Percentiles rank a stretch among this genome's conserved stretches.
phyloP scores from a whole-genome alignment of 1,140 invertebrate species.

The Drosophila teissieri region DNA sequence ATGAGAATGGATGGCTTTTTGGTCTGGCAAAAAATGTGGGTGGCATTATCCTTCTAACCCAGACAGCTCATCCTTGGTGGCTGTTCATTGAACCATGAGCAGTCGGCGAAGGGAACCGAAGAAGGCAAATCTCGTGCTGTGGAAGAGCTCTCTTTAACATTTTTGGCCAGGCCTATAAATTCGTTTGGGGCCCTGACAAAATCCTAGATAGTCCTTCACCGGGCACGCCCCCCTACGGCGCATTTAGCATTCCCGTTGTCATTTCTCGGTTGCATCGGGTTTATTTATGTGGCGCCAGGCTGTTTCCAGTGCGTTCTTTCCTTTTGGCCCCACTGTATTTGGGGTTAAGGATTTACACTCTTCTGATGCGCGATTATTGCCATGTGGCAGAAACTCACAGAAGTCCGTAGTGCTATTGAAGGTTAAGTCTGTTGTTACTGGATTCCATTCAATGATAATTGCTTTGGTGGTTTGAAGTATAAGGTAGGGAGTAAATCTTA shows the following conservation, averaged over 20 bases:
- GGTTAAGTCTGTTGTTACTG: too few relatives aligned
- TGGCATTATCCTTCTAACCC: background rate
- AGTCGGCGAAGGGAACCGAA: conserved; percentile 18
- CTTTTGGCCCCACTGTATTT: conserved; percentile 2
- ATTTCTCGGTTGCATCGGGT: conserved; percentile 61
- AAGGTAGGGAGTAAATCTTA: too few relatives aligned
- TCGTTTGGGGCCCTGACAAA: conserved; percentile 14
- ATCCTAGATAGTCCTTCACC: conserved; percentile 33
- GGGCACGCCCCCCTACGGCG: conserved; percentile 49
- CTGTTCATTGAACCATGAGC: conserved; percentile 69
- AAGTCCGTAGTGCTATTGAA: too few relatives aligned
- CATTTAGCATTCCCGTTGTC: conserved; percentile 70
- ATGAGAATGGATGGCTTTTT: conserved; percentile 5
- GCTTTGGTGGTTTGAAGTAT: too few relatives aligned
- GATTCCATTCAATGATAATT: too few relatives aligned
- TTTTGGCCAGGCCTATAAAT: conserved; percentile 66
- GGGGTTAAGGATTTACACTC: conserved; percentile 12
- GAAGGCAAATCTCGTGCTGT: conserved; percentile 21
- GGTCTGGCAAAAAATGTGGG: conserved; percentile 22
- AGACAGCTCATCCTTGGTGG: conserved; percentile 17
- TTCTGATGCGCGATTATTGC: background rate
- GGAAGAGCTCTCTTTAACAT: conserved; percentile 34
- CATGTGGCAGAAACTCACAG: too few relatives aligned
- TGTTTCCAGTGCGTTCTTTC: conserved; percentile 40
- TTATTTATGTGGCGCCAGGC: conserved; percentile 78